phyloP scores from a whole-genome alignment of 2,888 invertebrate genomes.

The Gisinianus flammeolus region DNA sequence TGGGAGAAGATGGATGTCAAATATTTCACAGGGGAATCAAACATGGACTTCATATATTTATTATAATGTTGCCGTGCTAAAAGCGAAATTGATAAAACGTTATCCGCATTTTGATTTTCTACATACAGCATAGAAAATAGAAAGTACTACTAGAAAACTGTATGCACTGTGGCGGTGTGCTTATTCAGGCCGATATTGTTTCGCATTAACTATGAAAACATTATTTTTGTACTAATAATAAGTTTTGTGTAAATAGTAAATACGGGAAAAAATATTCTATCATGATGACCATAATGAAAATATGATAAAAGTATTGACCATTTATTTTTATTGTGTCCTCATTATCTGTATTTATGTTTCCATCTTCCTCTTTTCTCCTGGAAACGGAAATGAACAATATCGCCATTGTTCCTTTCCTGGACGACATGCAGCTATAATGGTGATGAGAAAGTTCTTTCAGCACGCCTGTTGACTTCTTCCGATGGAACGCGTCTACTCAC shows the following conservation, averaged over 20 bases:
- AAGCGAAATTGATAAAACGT: too few species aligned
- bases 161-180: not conserved
- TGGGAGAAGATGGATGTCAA: too few species aligned
- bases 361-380: not conserved
- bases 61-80: too few species aligned
- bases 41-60: not conserved
- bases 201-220: too few species aligned
- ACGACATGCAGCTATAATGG: constrained; percentile 58
- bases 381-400: not conserved
- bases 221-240: too few species aligned
- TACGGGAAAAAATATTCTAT: too few species aligned
- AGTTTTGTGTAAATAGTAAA: too few species aligned
- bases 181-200: not conserved
- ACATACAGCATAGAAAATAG: not conserved
- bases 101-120: not conserved
- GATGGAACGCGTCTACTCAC: constrained; percentile 60
- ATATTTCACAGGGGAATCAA: too few species aligned
- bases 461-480: constrained; percentile 58
- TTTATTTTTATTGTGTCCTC: not conserved
- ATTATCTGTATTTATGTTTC: not conserved
- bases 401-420: not conserved
- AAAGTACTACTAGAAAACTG: not conserved
- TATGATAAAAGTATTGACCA: not conserved
- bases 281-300: too few species aligned
- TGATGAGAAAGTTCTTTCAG: constrained; percentile 58